Base-by-base conservation (phyloP, 2,888 invertebrate species). In the Anagyrus pseudococci region DNA sequence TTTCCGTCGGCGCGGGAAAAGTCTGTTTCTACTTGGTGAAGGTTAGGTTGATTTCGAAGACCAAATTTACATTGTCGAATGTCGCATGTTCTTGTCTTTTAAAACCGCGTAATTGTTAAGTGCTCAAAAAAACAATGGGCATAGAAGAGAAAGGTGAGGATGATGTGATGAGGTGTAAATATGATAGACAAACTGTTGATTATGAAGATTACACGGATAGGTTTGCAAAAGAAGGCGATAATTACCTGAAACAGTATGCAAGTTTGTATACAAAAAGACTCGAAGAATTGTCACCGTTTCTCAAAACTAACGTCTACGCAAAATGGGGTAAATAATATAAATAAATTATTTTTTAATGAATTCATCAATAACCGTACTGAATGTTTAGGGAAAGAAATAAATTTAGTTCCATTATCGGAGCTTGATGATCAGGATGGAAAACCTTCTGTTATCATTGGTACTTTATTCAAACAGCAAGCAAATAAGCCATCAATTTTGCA, bases 401-500 rank as follows among this genome's bases (percentile, higher is more conserved):
- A 80, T 72, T 26, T 85, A 55, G 83, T 86, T 68, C 86, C 88
- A 52, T 82, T 93, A n/a, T 84, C 88, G 63, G 89, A 90, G 74
- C 75, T 93, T 8, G 89, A 90, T 72, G 89, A 91, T 69, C 82
- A 91, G 55, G 87, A 91, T 15, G 89, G 92, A 63, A 83, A 86
- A 43, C 67, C 69, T 67, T 94, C 93, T 78, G 83, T 94, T 43
- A 86, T 98, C 19, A 88, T 96, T 73, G 98, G 97, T 17, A 97
- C 96, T 0, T 80, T 98, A 13, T 98, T 93, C 77, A 98, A 98
- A 81, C 89, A 94, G 70, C 97, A 97, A 82, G 87, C 89, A 75
- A 84, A 95, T 66, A 96, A 96, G 79, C 97, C 97, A 0, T 96
- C 94, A 68, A 93, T 98, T 76, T 82, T 98, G 40, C 92, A 93